Base-by-base conservation (phyloP, 2,113 vertebrate genomes). In the Mionectes macconnelli region DNA sequence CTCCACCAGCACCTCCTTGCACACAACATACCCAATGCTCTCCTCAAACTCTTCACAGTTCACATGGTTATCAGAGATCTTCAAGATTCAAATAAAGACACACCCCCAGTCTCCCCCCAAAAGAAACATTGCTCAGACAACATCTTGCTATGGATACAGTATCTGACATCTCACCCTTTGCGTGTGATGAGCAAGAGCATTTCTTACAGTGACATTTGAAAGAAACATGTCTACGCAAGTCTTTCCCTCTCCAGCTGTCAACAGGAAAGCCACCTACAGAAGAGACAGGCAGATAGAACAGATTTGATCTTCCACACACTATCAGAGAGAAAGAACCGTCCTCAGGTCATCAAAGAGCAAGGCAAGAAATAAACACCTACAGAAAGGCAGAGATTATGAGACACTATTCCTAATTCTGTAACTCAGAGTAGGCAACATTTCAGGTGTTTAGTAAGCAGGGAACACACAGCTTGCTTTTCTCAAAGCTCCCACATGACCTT, bases 61-160 rank as follows among this genome's bases (percentile, higher is more conserved):
- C 8, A 3, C 23, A 4, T 1, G 1, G 8, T 16, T 24, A 4
- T 20, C 39, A 6, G 0, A 24, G 24, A 31, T 15, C 6, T 14
- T 56, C 19, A 15, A 23, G 12, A 50, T 1, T 17, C 42, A 27
- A 35, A 44, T 10, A 33, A 1, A 40, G 3, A 19, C 13, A n/a
- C n/a, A n/a, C n/a, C n/a, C n/a, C n/a, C n/a, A n/a, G 24, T 3
- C 10, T 31, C 2, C n/a, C 40, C 0, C 1, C n/a, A 2, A 21
- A 42, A 62, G 5, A 25, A 28, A 20, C 6, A 6, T 1, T 59
- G 5, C 24, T n/a, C 19, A 73, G 9, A 45, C 0, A 20, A 33
- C 5, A 7, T 62, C 21, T 23, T 25, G 14, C 12, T 6, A 9
- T 2, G 14, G 5, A 44, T 4, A 20, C 4, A 16, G n/a, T 6